A percentile compares a stretch with the other conserved stretches of the same genome.
These are phyloP conservation scores for Pseudomyrmex dendroicus DNA, from an alignment of 1,140 invertebrate genomes.

Conservation along the genomic window DNA sequence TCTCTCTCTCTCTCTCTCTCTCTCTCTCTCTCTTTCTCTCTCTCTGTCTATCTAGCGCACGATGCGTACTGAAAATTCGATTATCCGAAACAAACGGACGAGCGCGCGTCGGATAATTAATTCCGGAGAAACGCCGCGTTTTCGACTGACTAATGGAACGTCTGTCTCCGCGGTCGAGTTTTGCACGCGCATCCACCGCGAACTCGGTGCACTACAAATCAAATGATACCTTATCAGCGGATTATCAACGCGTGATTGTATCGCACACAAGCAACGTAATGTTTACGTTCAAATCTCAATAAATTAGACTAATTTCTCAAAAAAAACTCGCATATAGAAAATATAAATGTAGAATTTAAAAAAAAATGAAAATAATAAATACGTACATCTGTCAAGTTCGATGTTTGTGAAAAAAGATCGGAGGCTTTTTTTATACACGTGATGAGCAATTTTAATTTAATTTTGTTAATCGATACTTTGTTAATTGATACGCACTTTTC, in stretches of 20 bases:
- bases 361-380: too few relatives aligned
- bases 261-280: not conserved
- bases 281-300: too few relatives aligned
- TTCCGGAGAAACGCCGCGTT: conserved; percentile 31
- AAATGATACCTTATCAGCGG: conserved; percentile 17
- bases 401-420: too few relatives aligned
- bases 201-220: not conserved
- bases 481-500: too few relatives aligned
- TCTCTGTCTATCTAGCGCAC: conserved; percentile 2
- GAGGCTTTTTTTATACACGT: too few relatives aligned
- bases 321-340: too few relatives aligned
- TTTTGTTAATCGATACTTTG: too few relatives aligned
- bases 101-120: conserved; percentile 52
- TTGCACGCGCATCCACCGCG: not conserved
- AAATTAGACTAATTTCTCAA: too few relatives aligned
- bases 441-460: too few relatives aligned
- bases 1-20: not conserved
- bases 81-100: conserved; percentile 53
- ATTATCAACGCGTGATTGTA: conserved; percentile 21
- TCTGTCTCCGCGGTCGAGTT: not conserved
- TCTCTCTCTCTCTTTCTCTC: not conserved
- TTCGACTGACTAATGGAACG: conserved; percentile 47
- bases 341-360: too few relatives aligned
- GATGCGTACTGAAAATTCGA: conserved; percentile 36
- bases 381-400: too few relatives aligned